These are phyloP conservation scores for Chloroclysta siterata DNA, from an alignment of 2,888 invertebrate species.

Conservation along the genomic window DNA sequence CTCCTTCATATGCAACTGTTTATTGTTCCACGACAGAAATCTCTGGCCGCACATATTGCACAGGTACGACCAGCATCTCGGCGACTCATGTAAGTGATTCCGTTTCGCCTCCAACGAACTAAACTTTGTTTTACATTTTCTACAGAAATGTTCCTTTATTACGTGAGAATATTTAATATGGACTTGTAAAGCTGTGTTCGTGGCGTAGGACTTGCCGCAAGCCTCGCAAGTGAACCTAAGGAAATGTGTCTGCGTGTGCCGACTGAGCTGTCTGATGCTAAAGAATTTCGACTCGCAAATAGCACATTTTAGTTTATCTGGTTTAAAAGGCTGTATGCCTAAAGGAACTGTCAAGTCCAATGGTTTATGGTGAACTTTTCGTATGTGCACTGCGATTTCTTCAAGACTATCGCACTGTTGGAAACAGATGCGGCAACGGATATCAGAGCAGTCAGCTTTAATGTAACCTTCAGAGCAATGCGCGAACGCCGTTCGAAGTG, in stretches of 20 bases:
- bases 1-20: constrained; percentile 63
- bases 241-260: constrained; percentile 55
- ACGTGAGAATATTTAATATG: constrained; percentile 39
- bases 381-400: constrained; percentile 63
- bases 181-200: constrained; percentile 42
- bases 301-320: constrained; percentile 43
- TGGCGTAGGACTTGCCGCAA: constrained; percentile 53
- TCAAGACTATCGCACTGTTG: constrained; percentile 55
- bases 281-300: constrained; percentile 48
- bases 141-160: constrained; percentile 40
- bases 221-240: constrained; percentile 51
- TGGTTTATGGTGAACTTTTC: constrained; percentile 23
- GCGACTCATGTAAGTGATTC: constrained; percentile 60
- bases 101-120: constrained; percentile 46
- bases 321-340: constrained; percentile 46
- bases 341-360: constrained; percentile 37
- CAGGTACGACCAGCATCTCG: constrained; percentile 68
- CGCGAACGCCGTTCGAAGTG: constrained; percentile 64
- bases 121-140: constrained; percentile 49
- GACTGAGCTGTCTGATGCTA: constrained; percentile 47
- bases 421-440: constrained; percentile 67
- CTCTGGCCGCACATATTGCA: constrained; percentile 69
- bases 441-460: constrained; percentile 71
- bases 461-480: constrained; percentile 70
- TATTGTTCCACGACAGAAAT: constrained; percentile 65